Evolutionary conservation across 2,888 invertebrate genomes (phyloP), one percentile per base, ranked within the genome.

Genomic region (Parapristionchus giblindavisi): DNA sequence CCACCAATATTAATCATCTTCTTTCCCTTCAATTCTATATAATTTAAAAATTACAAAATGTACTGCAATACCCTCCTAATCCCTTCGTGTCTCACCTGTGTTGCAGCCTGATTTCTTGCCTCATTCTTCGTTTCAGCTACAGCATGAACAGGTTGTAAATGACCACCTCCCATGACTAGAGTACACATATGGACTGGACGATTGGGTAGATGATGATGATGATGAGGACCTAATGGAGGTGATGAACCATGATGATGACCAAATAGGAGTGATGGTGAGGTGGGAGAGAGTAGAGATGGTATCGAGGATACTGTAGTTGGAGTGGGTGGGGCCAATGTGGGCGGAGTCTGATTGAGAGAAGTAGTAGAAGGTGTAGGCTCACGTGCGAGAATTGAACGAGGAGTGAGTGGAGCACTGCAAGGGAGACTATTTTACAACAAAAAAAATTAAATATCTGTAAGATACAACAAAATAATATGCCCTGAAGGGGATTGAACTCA

Each of bases 81-180:
- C 38, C 34, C 48, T 1, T 3, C n/a, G 43, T n/a, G 21, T 3
- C 32, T 48, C 8, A 80, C 80, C 77, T 82, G 75, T 4, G 76
- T 74, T 6, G 83, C 83, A 21, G 81, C 82, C 14, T 72, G 43
- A 21, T 60, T 74, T 61, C 78, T 78, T 6, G 80, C 80, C 52
- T 72, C 40, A 14, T 63, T 68, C 66, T 60, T 72, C 36, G 36
- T 76, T 34, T 52, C 72, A 27, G 60, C 76, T 32, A 32, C 43
- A n/a, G 76, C 65, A 36, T 32, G 58, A 24, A 76, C 65, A 48
- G 65, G 60, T 1, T 43, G 40, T 11, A 32, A 32, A 8, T 63
- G 8, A 8, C 14, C 24, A 17, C n/a, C 5, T 68, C 38, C 34
- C 38, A 71, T 2, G 56, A 34, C 56, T 36, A 38, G 38, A 56